Evolutionary conservation across 23 tunicate species (phyloP).

Genomic region (Phallusia fumigata): DNA sequence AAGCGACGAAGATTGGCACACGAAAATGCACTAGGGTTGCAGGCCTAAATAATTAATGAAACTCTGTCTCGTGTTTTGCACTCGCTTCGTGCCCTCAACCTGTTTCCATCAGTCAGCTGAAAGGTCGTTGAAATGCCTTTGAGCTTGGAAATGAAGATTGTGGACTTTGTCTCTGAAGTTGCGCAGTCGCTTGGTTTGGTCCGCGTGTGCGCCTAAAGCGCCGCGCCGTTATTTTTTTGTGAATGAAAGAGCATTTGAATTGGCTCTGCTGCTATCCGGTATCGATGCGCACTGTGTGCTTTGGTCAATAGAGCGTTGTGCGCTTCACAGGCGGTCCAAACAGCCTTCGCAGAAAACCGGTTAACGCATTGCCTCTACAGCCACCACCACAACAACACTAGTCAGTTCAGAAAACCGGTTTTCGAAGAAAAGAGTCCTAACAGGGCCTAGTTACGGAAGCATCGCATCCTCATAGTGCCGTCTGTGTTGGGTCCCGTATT

Average conservation of each 20-base stretch:
- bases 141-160: too few species aligned
- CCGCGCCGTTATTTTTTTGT: neutral
- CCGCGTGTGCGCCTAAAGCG: neutral
- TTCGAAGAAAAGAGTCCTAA: conserved; percentile 4
- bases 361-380: neutral
- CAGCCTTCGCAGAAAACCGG: neutral
- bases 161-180: too few species aligned
- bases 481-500: too few species aligned
- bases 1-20: too few species aligned
- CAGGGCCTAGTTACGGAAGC: conserved; percentile 16
- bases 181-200: too few species aligned
- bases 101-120: too few species aligned
- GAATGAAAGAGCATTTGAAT: neutral
- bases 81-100: too few species aligned
- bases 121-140: too few species aligned
- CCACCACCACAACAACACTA: neutral
- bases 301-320: neutral
- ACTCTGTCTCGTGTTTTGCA: too few species aligned
- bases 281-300: neutral
- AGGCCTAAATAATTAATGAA: too few species aligned
- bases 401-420: neutral
- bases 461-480: conserved; percentile 14
- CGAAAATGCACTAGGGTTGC: too few species aligned
- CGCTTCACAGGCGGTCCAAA: neutral
- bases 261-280: neutral